These are phyloP conservation scores for Xenus cinereus DNA, from an alignment of 2,113 vertebrate species.

Conservation along the genomic window DNA sequence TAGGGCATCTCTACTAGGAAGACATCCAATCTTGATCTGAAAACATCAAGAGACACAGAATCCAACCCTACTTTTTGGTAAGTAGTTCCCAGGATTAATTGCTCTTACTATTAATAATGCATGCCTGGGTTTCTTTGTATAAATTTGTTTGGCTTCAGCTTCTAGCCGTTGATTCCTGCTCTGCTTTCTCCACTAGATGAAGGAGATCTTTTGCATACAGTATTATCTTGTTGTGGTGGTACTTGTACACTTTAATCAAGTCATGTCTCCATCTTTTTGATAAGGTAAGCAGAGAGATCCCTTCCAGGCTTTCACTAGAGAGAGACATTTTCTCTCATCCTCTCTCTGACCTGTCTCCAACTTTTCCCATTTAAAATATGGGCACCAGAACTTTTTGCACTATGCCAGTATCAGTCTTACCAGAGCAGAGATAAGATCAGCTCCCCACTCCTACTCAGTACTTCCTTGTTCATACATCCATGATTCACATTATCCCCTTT, in stretches of 20 bases:
- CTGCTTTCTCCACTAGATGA: constrained; percentile 36
- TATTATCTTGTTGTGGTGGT: constrained; percentile 41
- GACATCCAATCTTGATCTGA: constrained; percentile 52
- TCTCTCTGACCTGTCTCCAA: constrained; percentile 40
- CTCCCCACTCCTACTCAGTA: constrained; percentile 24
- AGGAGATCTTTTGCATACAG: constrained; percentile 39
- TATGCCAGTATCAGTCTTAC: constrained; percentile 9
- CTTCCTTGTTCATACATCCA: constrained; percentile 27
- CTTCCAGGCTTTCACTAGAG: constrained; percentile 40
- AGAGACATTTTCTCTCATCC: constrained; percentile 44
- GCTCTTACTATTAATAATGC: constrained; percentile 59
- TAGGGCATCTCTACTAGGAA: constrained; percentile 57
- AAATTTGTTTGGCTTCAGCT: constrained; percentile 47
- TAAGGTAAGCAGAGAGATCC: constrained; percentile 32
- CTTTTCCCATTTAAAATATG: not conserved
- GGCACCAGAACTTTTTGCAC: not conserved
- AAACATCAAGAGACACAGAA: constrained; percentile 59
- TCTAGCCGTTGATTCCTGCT: constrained; percentile 40
- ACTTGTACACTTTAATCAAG: constrained; percentile 34
- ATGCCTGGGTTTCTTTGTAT: constrained; percentile 50
- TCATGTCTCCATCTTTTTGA: constrained; percentile 45
- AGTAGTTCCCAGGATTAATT: constrained; percentile 65
- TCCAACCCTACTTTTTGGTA: constrained; percentile 46
- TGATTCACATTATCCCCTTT: constrained; percentile 15
- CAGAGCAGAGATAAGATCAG: constrained; percentile 33